Conservation (phyloP, 2,888 invertebrate species). For the Sarcophaga variegata region DNA sequence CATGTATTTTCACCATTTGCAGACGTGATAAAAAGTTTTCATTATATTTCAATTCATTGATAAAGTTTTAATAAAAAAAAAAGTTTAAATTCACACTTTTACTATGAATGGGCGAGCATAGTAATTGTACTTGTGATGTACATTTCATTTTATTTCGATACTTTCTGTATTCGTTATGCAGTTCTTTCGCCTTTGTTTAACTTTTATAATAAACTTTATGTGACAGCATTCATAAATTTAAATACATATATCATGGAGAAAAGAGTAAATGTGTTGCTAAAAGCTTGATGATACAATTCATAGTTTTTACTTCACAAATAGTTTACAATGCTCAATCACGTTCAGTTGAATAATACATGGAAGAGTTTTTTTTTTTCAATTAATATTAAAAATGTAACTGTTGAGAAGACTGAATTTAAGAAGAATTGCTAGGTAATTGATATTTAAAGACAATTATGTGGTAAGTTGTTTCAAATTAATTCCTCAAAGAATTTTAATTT, state of each 20-base stretch:
- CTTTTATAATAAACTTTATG: conserved; percentile 33
- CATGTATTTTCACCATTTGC: conserved; percentile 23
- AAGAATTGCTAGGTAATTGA: no score
- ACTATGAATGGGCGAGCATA: not conserved
- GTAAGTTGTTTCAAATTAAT: no score
- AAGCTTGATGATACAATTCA: no score
- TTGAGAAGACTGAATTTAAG: no score
- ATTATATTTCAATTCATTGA: conserved; percentile 40
- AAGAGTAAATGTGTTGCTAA: no score
- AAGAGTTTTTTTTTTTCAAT: no score
- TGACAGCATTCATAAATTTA: conserved; percentile 47
- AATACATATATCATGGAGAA: conserved; percentile 4
- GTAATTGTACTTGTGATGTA: not conserved
- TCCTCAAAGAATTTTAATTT: no score
- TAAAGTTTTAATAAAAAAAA: conserved; percentile 41
- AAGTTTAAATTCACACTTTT: conserved; percentile 1
- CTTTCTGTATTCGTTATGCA: not conserved
- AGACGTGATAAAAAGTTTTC: conserved; percentile 57
- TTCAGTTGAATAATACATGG: no score
- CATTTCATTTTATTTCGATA: not conserved
- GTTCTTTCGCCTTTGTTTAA: not conserved
- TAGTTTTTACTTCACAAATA: no score
- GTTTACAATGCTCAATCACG: no score
- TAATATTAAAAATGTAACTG: no score
- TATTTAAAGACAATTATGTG: no score